A percentile compares a stretch with the other conserved stretches of the same genome.
Conservation (phyloP, 2,888 invertebrate genomes). For the Chorisops tibialis region DNA sequence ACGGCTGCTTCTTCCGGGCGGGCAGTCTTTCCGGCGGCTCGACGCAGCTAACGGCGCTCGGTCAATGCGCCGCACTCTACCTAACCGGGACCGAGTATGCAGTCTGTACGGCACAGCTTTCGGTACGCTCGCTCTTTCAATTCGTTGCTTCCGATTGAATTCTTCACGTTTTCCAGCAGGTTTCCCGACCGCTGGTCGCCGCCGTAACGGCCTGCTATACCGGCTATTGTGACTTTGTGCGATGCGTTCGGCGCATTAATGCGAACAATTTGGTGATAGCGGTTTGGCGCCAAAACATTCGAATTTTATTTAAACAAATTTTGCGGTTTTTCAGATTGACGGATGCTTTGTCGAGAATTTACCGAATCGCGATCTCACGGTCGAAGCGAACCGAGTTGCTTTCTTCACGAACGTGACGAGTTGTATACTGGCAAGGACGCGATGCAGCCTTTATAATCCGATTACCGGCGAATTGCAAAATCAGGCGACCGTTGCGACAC, state of each 20-base stretch:
- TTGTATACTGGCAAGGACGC: slow-evolving; percentile 61
- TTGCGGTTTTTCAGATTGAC: slow-evolving; percentile 36
- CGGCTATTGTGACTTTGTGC: slow-evolving; percentile 62
- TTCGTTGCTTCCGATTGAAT: background rate
- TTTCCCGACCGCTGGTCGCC: slow-evolving; percentile 31
- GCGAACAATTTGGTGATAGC: slow-evolving; percentile 56
- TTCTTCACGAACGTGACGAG: slow-evolving; percentile 64
- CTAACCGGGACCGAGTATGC: slow-evolving; percentile 56
- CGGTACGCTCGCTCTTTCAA: slow-evolving; percentile 46
- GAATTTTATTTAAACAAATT: background rate
- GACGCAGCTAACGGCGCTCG: slow-evolving; percentile 56
- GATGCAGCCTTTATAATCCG: slow-evolving; percentile 62
- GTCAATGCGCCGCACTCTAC: slow-evolving; percentile 57
- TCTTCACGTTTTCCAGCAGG: background rate
- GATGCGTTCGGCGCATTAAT: slow-evolving; percentile 58
- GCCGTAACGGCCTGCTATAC: slow-evolving; percentile 52
- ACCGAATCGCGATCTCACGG: slow-evolving; percentile 35
- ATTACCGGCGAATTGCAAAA: slow-evolving; percentile 63
- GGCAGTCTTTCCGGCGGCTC: slow-evolving; percentile 55
- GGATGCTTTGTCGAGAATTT: slow-evolving; percentile 38
- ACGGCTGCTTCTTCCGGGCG: slow-evolving; percentile 61
- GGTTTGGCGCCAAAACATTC: background rate
- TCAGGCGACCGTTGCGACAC: background rate
- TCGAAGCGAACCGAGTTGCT: slow-evolving; percentile 36
- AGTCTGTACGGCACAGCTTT: slow-evolving; percentile 54